Percentiles rank a stretch among this genome's conserved stretches.
Evolutionary conservation across 2,888 invertebrate genomes (phyloP).

Genomic region (Atethmia centrago): DNA sequence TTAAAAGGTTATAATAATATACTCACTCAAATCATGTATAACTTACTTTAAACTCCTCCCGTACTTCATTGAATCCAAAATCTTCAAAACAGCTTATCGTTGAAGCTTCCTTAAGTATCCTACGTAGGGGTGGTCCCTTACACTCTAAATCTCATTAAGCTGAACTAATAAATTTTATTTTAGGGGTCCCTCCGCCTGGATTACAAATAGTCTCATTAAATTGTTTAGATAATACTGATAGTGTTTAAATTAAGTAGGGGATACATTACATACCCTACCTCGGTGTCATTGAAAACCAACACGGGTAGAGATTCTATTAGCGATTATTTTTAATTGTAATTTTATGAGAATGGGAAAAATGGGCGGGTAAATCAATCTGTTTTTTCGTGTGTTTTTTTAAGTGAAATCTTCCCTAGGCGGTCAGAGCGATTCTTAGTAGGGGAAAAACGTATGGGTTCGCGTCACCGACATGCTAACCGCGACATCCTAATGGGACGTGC

Average conservation of each 20-base stretch:
- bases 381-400: not conserved
- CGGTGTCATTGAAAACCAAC: constrained; percentile 41
- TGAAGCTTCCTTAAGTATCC: constrained; percentile 46
- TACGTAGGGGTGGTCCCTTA: constrained; percentile 49
- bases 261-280: constrained; percentile 50
- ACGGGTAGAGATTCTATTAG: constrained; percentile 62
- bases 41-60: constrained; percentile 6
- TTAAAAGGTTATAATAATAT: not conserved
- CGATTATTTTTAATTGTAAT: constrained; percentile 62
- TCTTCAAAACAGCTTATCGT: constrained; percentile 49
- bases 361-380: not conserved
- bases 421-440: too few species aligned
- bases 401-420: too few species aligned
- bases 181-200: constrained; percentile 68
- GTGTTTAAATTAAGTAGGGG: constrained; percentile 67
- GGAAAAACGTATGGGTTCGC: too few species aligned
- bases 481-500: too few species aligned
- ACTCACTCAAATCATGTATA: not conserved
- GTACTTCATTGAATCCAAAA: constrained; percentile 21
- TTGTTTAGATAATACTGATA: constrained; percentile 75
- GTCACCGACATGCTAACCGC: too few species aligned
- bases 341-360: constrained; percentile 38
- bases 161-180: constrained; percentile 77
- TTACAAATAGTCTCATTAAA: constrained; percentile 78
- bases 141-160: constrained; percentile 70